Base-by-base conservation (phyloP, 2,113 vertebrate species). In the Suncus etruscus region DNA sequence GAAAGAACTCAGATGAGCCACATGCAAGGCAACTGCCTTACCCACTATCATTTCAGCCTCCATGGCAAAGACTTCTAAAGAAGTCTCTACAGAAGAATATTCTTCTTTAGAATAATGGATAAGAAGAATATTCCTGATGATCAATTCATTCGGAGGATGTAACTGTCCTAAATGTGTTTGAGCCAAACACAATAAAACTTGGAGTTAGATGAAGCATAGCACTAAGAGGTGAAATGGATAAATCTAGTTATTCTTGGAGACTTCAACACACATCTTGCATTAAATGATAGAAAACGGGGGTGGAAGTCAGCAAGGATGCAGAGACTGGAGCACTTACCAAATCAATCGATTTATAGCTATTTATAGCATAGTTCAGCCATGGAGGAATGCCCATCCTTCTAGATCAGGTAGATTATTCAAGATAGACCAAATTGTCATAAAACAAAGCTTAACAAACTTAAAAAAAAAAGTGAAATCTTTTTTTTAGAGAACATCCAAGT, bases 211-310 rank as follows among this genome's bases (percentile, higher is more conserved):
- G 27, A 69, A 65, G 48, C 74, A 83, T 47, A 72, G n/a, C 47
- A 86, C 10, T 75, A 39, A 85, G 72, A 87, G 89, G 85, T 14
- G 69, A 87, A 91, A 87, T 14, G 69, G 45, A 75, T 11, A 82
- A 91, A 31, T 69, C 54, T 58, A 78, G 3, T 58, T 77, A 68
- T 11, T 65, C 29, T 31, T 29, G 39, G 85, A 27, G 27, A 88
- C 39, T 58, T 82, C 68, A 39, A 32, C 5, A 25, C 27, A 48
- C 29, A 54, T 74, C 22, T 63, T 11, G 87, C 31, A 87, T 4
- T 14, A 69, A 66, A 54, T 77, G 65, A 73, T 84, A 68, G 86
- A 82, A 82, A 82, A 90, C n/a, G 29, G 32, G 69, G 72, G 31
- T 72, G 68, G 78, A 86, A 89, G 81, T 24, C 70, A 77, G 5